Evolutionary conservation across 2,888 invertebrate genomes (phyloP).

Genomic region (Drosophila siamana): DNA sequence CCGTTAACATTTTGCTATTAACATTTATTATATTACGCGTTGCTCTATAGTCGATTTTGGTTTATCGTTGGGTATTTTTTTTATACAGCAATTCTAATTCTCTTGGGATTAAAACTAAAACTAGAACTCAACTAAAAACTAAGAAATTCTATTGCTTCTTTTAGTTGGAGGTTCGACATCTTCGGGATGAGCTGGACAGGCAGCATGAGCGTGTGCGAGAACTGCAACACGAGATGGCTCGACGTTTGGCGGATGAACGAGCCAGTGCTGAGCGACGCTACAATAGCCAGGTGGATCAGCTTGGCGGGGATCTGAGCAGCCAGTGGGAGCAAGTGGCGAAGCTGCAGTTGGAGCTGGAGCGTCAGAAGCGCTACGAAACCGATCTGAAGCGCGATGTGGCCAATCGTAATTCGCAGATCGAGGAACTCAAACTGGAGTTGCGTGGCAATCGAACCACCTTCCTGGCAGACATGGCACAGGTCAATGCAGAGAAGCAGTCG

Average conservation of each 20-base stretch:
- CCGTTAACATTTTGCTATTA: too few species aligned
- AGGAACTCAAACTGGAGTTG: conserved; percentile 92
- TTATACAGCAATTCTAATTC: too few species aligned
- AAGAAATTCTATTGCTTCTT: background rate
- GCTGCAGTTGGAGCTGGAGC: conserved; percentile 91
- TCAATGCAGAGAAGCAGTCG: conserved; percentile 91
- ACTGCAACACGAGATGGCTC: conserved; percentile 90
- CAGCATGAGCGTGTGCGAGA: conserved; percentile 92
- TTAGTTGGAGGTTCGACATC: conserved; percentile 89
- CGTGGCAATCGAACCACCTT: conserved; percentile 90
- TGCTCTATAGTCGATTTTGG: too few species aligned
- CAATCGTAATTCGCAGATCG: conserved; percentile 91
- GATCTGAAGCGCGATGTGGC: conserved; percentile 92
- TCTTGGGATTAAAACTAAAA: background rate
- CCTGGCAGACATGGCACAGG: conserved; percentile 91
- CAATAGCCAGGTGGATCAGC: conserved; percentile 91
- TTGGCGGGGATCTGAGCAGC: conserved; percentile 91
- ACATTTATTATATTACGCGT: too few species aligned
- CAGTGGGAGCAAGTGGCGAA: conserved; percentile 93
- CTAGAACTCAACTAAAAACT: background rate
- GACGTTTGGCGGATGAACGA: conserved; percentile 90
- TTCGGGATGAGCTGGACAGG: conserved; percentile 91
- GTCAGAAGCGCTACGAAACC: conserved; percentile 91
- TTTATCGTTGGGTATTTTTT: too few species aligned
- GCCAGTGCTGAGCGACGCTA: conserved; percentile 91